Evolutionary conservation across 92 coral and sea anemone genomes (phyloP).

Genomic region (Epizoanthus ramosus): DNA sequence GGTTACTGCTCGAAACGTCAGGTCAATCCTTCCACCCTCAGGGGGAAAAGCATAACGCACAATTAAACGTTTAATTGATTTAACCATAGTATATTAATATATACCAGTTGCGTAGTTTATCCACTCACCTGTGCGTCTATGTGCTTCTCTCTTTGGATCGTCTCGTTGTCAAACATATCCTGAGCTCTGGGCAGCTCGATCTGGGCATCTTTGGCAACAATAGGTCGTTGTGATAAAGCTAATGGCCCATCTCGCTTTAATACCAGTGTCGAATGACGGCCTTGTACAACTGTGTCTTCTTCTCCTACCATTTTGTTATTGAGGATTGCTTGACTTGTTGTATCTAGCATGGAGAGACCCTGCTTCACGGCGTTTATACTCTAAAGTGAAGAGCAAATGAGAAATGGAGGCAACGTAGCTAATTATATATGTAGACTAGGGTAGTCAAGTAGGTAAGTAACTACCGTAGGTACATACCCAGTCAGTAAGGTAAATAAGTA

Average conservation of each 20-base stretch:
- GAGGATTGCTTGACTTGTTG: constrained; percentile 24
- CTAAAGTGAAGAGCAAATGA: background rate
- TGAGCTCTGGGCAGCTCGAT: background rate
- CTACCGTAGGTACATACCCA: no score
- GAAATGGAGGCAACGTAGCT: no score
- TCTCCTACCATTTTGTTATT: background rate
- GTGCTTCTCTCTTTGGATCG: background rate
- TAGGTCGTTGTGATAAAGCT: constrained; percentile 12
- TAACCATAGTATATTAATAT: no score
- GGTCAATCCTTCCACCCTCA: no score
- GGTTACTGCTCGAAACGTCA: no score
- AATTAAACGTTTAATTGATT: no score
- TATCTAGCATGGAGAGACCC: constrained; percentile 13
- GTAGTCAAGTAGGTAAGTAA: no score
- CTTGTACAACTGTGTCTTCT: background rate
- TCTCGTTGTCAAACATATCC: constrained; percentile 9
- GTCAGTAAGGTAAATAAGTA: no score
- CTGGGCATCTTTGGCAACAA: background rate
- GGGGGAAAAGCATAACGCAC: no score
- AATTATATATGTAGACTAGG: no score
- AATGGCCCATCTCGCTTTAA: constrained; percentile 7
- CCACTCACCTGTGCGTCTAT: constrained; percentile 37
- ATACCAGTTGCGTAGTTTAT: background rate
- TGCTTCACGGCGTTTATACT: constrained; percentile 18
- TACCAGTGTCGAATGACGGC: constrained; percentile 17